phyloP scores from a whole-genome alignment of 2,888 invertebrate species.

The Tiphia femorata region DNA sequence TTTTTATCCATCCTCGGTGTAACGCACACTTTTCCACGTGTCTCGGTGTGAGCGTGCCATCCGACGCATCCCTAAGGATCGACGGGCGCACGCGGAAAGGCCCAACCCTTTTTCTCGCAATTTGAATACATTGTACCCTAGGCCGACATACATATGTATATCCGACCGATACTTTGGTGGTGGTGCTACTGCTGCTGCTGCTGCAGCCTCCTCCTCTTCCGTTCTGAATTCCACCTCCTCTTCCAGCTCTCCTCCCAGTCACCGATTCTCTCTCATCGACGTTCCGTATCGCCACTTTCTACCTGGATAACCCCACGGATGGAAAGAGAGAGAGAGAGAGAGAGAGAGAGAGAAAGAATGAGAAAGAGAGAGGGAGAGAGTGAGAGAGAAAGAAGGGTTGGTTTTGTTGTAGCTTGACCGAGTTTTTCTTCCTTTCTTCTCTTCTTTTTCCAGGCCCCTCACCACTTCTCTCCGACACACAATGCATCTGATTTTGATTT shows the following conservation, averaged over 20 bases:
- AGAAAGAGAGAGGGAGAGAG: too few relatives aligned
- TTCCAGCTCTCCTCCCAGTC: conserved; percentile 19
- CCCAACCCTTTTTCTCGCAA: conserved; percentile 66
- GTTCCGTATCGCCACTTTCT: conserved; percentile 54
- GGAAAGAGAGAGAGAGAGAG: too few relatives aligned
- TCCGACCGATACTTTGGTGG: conserved; percentile 60
- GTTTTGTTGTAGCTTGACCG: conserved; percentile 66
- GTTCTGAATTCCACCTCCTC: conserved; percentile 13
- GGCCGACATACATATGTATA: conserved; percentile 68
- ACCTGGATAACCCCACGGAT: conserved; percentile 60
- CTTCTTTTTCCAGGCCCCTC: conserved; percentile 15
- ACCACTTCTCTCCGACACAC: conserved; percentile 37
- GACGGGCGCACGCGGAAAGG: conserved; percentile 39
- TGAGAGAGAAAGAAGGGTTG: conserved; percentile 10
- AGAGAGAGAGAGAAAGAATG: too few relatives aligned
- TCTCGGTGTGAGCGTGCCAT: too few relatives aligned
- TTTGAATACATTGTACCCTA: conserved; percentile 69
- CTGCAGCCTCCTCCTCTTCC: conserved; percentile 30
- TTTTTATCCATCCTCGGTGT: conserved; percentile 64
- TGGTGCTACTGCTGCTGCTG: too few relatives aligned
- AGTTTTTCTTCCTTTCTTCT: conserved; percentile 58
- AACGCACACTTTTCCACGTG: conserved; percentile 21
- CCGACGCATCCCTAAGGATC: too few relatives aligned
- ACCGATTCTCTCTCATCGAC: conserved; percentile 27
- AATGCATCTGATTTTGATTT: conserved; percentile 69